Conservation (phyloP, 1,140 invertebrate species). For the Drosophila pseudoobscura region DNA sequence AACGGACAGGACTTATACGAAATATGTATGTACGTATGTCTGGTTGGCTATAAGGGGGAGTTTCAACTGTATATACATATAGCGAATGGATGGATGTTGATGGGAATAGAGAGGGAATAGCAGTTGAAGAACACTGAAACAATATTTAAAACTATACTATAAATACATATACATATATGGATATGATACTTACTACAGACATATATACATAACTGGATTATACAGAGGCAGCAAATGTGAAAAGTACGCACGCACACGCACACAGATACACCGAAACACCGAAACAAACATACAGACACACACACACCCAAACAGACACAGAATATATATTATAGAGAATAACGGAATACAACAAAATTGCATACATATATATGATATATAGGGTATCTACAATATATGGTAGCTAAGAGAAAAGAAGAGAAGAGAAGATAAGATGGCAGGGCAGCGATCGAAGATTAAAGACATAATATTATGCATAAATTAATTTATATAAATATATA, state of each 20-base stretch:
- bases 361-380: slow-evolving; percentile 33
- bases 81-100: not conserved
- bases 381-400: slow-evolving; percentile 30
- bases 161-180: slow-evolving; percentile 11
- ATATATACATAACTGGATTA: slow-evolving; percentile 25
- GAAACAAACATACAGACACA: slow-evolving; percentile 25
- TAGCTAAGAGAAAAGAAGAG: slow-evolving; percentile 26
- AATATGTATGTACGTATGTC: slow-evolving; percentile 13
- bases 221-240: slow-evolving; percentile 21
- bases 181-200: slow-evolving; percentile 10
- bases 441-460: slow-evolving; percentile 61
- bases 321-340: slow-evolving; percentile 46
- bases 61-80: too few species aligned
- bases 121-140: slow-evolving; percentile 25
- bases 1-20: not conserved
- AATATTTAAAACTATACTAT: slow-evolving; percentile 35
- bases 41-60: not conserved
- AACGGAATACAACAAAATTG: slow-evolving; percentile 38
- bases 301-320: slow-evolving; percentile 8
- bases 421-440: not conserved
- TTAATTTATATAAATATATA: slow-evolving; percentile 68
- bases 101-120: not conserved
- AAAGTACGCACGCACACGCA: slow-evolving; percentile 24
- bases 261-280: slow-evolving; percentile 20
- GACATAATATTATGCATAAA: slow-evolving; percentile 66